These are phyloP conservation scores for Syrmaticus mikado DNA, from an alignment of 2,113 vertebrate genomes.

Conservation along the genomic window DNA sequence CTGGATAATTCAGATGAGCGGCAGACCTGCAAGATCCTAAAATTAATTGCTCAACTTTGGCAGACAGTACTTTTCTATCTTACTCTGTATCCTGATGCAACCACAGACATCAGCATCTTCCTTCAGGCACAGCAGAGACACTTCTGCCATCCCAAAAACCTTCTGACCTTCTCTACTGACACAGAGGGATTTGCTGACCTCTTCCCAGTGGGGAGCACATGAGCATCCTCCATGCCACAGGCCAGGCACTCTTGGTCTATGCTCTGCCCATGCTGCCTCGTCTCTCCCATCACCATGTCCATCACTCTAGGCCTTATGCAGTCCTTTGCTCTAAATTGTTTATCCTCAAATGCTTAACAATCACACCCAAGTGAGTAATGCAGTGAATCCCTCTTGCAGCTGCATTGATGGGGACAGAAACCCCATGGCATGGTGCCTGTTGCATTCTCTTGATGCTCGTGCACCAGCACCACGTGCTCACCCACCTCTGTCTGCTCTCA, in stretches of 20 bases:
- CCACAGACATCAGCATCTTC: background rate
- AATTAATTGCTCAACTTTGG: background rate
- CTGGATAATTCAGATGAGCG: background rate
- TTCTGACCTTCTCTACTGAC: background rate
- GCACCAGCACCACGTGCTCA: background rate
- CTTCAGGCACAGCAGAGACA: background rate
- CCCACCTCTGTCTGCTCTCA: background rate
- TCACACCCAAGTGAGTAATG: background rate
- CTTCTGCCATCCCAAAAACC: background rate
- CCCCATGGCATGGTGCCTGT: background rate
- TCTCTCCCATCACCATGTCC: background rate
- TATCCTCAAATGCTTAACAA: background rate
- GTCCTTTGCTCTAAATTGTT: background rate
- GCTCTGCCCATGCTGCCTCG: background rate
- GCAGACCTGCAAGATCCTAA: background rate
- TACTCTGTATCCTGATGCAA: background rate
- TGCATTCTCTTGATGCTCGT: background rate
- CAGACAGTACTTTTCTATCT: background rate
- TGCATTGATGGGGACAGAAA: background rate
- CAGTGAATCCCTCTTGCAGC: background rate
- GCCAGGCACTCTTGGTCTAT: background rate
- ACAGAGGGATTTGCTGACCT: accelerated
- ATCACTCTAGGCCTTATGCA: background rate
- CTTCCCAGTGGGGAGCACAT: accelerated
- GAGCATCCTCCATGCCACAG: background rate